phyloP scores from a whole-genome alignment of 2,888 invertebrate species.

The Abrostola triplasia region DNA sequence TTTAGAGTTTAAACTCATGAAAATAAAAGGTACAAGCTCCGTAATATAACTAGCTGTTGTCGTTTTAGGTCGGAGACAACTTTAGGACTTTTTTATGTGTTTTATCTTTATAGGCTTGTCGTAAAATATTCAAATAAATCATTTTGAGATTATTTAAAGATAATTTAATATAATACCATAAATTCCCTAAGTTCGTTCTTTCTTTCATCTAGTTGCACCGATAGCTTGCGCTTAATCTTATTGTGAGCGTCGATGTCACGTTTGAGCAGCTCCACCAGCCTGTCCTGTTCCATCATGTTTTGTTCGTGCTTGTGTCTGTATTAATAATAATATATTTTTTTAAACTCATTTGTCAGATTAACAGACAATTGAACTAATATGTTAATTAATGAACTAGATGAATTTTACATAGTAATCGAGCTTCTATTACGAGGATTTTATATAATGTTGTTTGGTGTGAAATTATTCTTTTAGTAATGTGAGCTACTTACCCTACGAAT shows the following conservation, averaged over 20 bases:
- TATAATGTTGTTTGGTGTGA: too few relatives aligned
- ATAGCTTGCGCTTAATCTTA: slow-evolving; percentile 88
- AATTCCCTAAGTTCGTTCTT: slow-evolving; percentile 90
- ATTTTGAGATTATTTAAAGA: slow-evolving; percentile 3
- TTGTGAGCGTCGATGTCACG: slow-evolving; percentile 89
- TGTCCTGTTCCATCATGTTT: slow-evolving; percentile 88
- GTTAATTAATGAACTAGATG: too few relatives aligned
- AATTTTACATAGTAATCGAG: too few relatives aligned
- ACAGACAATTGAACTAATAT: too few relatives aligned
- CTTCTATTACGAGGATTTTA: background rate
- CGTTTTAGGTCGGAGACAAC: too few relatives aligned
- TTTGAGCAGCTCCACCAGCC: slow-evolving; percentile 86
- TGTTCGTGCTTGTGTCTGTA: slow-evolving; percentile 87
- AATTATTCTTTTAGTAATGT: too few relatives aligned
- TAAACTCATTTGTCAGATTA: background rate
- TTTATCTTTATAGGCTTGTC: background rate
- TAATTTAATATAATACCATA: slow-evolving; percentile 84
- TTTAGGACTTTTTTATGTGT: too few relatives aligned
- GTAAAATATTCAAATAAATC: background rate
- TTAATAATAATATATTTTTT: background rate
- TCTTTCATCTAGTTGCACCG: slow-evolving; percentile 85
- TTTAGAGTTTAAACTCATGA: background rate
- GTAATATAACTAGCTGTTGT: too few relatives aligned
- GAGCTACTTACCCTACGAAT: too few relatives aligned
- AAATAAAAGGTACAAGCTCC: background rate